Percentiles rank a stretch among this genome's conserved stretches.
Evolutionary conservation across 2,888 invertebrate genomes (phyloP).

Genomic region (Cephalotes varians): DNA sequence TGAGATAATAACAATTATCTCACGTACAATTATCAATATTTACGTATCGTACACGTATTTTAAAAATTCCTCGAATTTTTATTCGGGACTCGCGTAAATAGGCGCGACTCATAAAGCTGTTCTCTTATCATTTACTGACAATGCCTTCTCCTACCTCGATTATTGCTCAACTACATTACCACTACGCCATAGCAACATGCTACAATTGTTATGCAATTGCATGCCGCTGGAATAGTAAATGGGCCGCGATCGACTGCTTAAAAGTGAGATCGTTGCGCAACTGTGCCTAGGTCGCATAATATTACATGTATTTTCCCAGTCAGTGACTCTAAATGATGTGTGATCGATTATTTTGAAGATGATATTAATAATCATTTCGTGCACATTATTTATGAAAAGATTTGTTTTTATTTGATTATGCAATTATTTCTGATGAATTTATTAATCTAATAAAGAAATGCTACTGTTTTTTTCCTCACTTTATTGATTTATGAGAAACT

Average conservation of each 20-base stretch:
- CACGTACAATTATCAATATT: too few species aligned
- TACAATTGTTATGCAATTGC: conserved; percentile 72
- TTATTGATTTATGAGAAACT: not conserved
- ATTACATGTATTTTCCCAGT: conserved; percentile 12
- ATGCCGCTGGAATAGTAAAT: conserved; percentile 71
- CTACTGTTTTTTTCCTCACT: not conserved
- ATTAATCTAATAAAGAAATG: not conserved
- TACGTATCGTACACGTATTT: not conserved
- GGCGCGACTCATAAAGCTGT: conserved; percentile 50
- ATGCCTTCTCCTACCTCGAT: conserved; percentile 60
- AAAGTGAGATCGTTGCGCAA: conserved; percentile 64
- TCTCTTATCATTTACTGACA: conserved; percentile 57
- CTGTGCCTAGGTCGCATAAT: conserved; percentile 37
- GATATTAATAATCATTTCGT: not conserved
- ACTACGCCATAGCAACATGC: conserved; percentile 49
- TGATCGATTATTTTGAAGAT: not conserved
- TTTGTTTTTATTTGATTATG: not conserved
- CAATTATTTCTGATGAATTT: not conserved
- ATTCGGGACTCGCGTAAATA: not conserved
- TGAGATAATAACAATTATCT: not conserved
- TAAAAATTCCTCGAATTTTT: conserved; percentile 18
- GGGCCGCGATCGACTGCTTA: conserved; percentile 59
- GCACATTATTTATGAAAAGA: not conserved
- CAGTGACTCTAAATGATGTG: not conserved
- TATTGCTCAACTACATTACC: conserved; percentile 66